Evolutionary conservation across 2,797 vertebrate genomes (phyloP).

Genomic region (Brachymystax lenok): DNA sequence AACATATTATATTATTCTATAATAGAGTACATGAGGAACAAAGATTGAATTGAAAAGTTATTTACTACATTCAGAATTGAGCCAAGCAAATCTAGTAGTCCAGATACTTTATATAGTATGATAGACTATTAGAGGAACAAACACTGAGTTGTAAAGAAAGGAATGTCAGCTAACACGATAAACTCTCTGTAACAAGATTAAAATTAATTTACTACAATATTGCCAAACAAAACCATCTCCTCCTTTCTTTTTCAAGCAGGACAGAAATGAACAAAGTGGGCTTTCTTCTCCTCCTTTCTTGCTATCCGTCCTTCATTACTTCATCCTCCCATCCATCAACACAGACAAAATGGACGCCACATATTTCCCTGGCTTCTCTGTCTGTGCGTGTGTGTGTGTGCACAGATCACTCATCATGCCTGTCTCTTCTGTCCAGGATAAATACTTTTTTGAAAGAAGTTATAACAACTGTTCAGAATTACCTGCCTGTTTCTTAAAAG

Average conservation of each 20-base stretch:
- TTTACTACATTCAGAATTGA: too few relatives aligned
- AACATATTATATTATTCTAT: too few relatives aligned
- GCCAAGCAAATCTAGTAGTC: slow-evolving; percentile 1
- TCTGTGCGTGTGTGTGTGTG: too few relatives aligned
- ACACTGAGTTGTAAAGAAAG: slow-evolving; percentile 14
- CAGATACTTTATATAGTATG: slow-evolving; percentile 4
- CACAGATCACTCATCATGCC: slow-evolving; percentile 37
- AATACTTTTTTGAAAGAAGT: slow-evolving; percentile 42
- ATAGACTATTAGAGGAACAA: slow-evolving; percentile 15
- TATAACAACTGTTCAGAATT: slow-evolving; percentile 49
- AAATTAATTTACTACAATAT: slow-evolving; percentile 46
- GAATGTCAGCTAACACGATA: slow-evolving; percentile 44
- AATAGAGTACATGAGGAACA: too few relatives aligned
- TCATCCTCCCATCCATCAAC: slow-evolving; percentile 37
- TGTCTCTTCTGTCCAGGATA: slow-evolving; percentile 34
- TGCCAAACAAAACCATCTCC: slow-evolving; percentile 31
- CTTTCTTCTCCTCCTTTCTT: slow-evolving; percentile 25
- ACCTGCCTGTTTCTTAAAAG: slow-evolving; percentile 55
- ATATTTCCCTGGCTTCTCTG: slow-evolving; percentile 17
- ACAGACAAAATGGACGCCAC: slow-evolving; percentile 36
- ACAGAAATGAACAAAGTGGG: slow-evolving; percentile 38
- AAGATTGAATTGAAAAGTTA: too few relatives aligned
- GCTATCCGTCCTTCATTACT: slow-evolving; percentile 29
- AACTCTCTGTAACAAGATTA: slow-evolving; percentile 46
- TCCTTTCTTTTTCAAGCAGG: slow-evolving; percentile 16